These are phyloP conservation scores for Drosophila subquinaria DNA, from an alignment of 2,888 invertebrate species.

Conservation along the genomic window DNA sequence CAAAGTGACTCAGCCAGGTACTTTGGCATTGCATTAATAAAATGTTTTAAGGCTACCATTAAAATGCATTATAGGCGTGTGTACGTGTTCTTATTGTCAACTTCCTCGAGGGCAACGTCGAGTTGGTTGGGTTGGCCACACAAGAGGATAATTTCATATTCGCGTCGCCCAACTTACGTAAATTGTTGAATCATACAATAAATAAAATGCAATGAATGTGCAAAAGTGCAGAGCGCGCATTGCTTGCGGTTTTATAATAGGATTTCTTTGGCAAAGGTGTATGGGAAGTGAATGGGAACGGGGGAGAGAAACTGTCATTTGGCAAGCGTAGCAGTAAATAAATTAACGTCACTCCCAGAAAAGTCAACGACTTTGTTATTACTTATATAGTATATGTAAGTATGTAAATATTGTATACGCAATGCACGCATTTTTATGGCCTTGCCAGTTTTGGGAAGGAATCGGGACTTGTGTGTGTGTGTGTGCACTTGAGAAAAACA, in stretches of 20 bases:
- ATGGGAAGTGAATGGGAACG: neutral
- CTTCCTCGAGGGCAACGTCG: constrained; percentile 34
- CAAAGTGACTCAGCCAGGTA: too few relatives aligned
- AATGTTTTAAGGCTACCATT: too few relatives aligned
- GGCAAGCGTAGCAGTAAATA: constrained; percentile 67
- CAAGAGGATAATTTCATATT: constrained; percentile 71
- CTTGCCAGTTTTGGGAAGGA: constrained; percentile 8
- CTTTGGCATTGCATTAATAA: too few relatives aligned
- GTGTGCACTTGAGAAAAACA: constrained; percentile 37
- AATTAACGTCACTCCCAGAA: constrained; percentile 67
- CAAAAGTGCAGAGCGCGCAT: constrained; percentile 64
- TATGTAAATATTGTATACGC: constrained; percentile 5
- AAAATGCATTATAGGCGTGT: constrained; percentile 58
- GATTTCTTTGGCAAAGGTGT: neutral
- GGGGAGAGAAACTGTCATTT: constrained; percentile 29
- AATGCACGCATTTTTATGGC: constrained; percentile 42
- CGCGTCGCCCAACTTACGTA: constrained; percentile 71
- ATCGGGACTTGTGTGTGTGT: constrained; percentile 4
- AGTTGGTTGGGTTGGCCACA: constrained; percentile 16
- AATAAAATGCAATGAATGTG: too few relatives aligned
- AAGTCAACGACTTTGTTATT: constrained; percentile 66
- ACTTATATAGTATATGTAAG: constrained; percentile 19
- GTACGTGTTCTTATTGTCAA: constrained; percentile 64
- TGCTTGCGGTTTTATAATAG: constrained; percentile 47
- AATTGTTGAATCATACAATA: constrained; percentile 74